Evolutionary conservation across 2,113 vertebrate genomes (phyloP).

Genomic region (Arenaria interpres): DNA sequence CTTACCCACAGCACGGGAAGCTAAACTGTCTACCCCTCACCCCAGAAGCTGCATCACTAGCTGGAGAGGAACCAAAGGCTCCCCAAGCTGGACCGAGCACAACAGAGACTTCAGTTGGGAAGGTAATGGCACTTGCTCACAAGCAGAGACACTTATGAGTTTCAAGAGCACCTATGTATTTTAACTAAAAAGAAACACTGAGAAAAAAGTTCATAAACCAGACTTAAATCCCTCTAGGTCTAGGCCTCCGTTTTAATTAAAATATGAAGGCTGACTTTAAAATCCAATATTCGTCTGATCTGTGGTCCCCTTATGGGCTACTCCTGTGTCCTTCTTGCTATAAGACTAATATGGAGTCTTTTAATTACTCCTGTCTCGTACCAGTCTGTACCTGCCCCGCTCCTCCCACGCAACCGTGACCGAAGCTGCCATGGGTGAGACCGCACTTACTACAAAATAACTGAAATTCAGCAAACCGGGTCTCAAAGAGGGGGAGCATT

Average conservation of each 20-base stretch:
- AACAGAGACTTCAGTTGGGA: not conserved
- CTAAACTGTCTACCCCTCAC: not conserved
- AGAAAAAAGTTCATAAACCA: not conserved
- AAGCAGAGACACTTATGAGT: not conserved
- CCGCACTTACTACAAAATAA: not conserved
- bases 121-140: not conserved
- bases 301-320: not conserved
- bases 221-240: not conserved
- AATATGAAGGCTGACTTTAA: not conserved
- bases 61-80: not conserved
- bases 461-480: not conserved
- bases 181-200: not conserved
- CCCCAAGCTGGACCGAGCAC: rapidly evolving
- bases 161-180: not conserved
- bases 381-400: not conserved
- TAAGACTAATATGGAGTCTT: not conserved
- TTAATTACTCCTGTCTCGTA: not conserved
- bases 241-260: not conserved
- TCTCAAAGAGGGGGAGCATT: not conserved
- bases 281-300: not conserved
- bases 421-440: not conserved
- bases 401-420: not conserved
- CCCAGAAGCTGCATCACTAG: not conserved
- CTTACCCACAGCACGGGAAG: not conserved
- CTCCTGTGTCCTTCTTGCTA: not conserved